Conservation (phyloP, 1,140 invertebrate genomes). For the Rhyzopertha dominica region DNA sequence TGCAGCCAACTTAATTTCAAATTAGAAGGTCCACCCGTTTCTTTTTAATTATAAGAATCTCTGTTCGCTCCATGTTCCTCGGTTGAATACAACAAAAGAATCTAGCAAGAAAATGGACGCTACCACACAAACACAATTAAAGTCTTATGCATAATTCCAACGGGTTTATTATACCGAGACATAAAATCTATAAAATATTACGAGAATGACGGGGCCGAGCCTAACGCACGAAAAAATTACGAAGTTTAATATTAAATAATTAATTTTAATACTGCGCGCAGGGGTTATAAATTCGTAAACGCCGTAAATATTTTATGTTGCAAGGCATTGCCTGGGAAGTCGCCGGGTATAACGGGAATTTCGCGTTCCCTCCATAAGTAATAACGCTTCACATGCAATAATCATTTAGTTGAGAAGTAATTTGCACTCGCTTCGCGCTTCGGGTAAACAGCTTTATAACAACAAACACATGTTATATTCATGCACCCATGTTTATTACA, state of each 20-base stretch:
- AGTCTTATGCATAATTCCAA: conserved; percentile 29
- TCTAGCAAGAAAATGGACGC: too few relatives aligned
- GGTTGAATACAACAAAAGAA: conserved; percentile 1
- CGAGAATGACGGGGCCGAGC: conserved; percentile 26
- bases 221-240: conserved; percentile 38
- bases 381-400: conserved; percentile 42
- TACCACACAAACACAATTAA: conserved; percentile 35
- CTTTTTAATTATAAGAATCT: conserved; percentile 13
- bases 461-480: conserved; percentile 32
- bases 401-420: conserved; percentile 41
- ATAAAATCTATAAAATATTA: conserved; percentile 37
- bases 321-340: conserved; percentile 28
- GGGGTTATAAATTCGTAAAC: conserved; percentile 40
- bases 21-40: too few relatives aligned
- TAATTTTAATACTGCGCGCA: conserved; percentile 43
- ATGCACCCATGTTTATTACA: conserved; percentile 29
- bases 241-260: conserved; percentile 44
- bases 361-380: conserved; percentile 39
- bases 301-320: conserved; percentile 39
- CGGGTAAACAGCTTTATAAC: conserved; percentile 36
- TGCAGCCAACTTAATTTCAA: too few relatives aligned
- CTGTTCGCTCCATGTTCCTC: conserved; percentile 1
- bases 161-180: conserved; percentile 31
- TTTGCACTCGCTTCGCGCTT: conserved; percentile 36
- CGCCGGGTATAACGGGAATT: conserved; percentile 27